Conservation (phyloP, 2,888 invertebrate species). For the Patella depressa region DNA sequence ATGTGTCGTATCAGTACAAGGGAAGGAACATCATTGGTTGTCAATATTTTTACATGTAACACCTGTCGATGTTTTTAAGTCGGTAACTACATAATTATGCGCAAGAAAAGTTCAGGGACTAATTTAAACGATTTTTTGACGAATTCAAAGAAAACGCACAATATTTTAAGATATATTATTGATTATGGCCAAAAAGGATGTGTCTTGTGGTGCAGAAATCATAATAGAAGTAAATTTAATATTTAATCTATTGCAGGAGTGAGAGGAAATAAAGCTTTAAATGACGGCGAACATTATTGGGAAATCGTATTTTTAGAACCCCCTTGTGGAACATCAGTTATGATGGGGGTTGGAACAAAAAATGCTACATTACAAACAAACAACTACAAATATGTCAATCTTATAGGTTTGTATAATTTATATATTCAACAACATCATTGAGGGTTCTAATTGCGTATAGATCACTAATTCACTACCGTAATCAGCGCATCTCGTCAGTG, state of each 20-base stretch:
- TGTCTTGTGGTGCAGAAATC: too few relatives aligned
- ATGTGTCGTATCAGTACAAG: not conserved
- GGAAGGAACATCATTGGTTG: not conserved
- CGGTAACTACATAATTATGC: too few relatives aligned
- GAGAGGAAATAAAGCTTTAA: constrained; percentile 52
- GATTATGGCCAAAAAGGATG: too few relatives aligned
- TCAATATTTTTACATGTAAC: not conserved
- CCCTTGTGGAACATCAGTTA: constrained; percentile 59
- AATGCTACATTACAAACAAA: constrained; percentile 47
- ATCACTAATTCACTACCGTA: too few relatives aligned
- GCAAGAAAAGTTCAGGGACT: too few relatives aligned
- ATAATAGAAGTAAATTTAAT: too few relatives aligned
- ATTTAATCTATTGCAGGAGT: constrained; percentile 40
- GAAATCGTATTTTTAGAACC: constrained; percentile 61
- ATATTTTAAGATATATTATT: too few relatives aligned
- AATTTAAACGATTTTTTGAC: too few relatives aligned
- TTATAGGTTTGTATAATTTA: constrained; percentile 50
- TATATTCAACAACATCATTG: not conserved
- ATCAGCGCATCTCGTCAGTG: too few relatives aligned
- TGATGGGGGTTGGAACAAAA: constrained; percentile 62
- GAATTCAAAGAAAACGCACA: too few relatives aligned
- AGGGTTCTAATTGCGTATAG: not conserved
- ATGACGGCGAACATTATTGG: constrained; percentile 61
- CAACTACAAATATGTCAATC: constrained; percentile 53
- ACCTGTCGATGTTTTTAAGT: too few relatives aligned